Evolutionary conservation across 2,797 vertebrate genomes (phyloP).

Genomic region (Melanotaenia pygmaea): DNA sequence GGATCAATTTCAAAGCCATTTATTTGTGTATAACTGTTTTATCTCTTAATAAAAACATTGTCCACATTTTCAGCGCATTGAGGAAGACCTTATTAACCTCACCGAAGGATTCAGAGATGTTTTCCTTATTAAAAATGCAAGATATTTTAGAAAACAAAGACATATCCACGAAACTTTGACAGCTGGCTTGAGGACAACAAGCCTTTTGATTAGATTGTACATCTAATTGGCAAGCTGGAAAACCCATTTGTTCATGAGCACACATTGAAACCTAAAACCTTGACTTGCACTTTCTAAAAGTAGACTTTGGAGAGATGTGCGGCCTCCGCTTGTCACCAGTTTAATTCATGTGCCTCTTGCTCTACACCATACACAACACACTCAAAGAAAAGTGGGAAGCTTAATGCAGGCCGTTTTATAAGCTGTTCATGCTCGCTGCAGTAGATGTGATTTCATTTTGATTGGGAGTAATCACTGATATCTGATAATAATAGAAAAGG

Average conservation of each 20-base stretch:
- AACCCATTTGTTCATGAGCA: conserved; percentile 78
- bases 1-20: conserved; percentile 13
- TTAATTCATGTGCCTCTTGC: conserved; percentile 75
- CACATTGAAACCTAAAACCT: conserved; percentile 82
- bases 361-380: conserved; percentile 37
- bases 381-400: conserved; percentile 53
- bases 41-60: conserved; percentile 16
- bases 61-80: not conserved
- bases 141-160: not conserved
- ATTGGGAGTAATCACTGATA: conserved; percentile 9
- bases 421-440: conserved; percentile 28
- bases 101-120: not conserved
- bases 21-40: conserved; percentile 1
- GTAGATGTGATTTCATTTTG: conserved; percentile 28
- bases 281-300: conserved; percentile 88
- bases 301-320: conserved; percentile 76
- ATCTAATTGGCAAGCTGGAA: conserved; percentile 80
- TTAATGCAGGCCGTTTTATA: conserved; percentile 52
- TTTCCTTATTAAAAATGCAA: not conserved
- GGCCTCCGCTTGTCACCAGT: conserved; percentile 76
- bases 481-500: conserved; percentile 32
- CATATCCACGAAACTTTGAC: conserved; percentile 31
- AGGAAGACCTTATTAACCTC: not conserved
- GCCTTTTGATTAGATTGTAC: conserved; percentile 64
- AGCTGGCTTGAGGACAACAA: conserved; percentile 49